Evolutionary conservation across 2,113 vertebrate genomes (phyloP), one percentile per base, ranked within the genome.

Genomic region (Silurus asotus): DNA sequence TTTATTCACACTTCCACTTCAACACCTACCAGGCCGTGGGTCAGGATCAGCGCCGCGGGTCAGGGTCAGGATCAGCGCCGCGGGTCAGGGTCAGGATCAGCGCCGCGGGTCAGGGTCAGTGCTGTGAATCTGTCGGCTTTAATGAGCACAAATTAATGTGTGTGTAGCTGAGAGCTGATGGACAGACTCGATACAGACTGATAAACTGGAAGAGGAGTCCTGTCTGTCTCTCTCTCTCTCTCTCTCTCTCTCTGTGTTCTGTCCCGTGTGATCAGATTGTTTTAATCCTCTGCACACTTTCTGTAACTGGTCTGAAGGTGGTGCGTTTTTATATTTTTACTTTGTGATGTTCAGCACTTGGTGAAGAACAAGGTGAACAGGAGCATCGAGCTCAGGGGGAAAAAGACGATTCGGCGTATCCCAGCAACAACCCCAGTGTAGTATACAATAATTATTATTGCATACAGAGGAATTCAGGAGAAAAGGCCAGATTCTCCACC

Each of bases 121-220:
- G 8, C 59, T 77, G 23, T 51, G 72, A 88, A 77, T 9, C 62
- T 19, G 92, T 53, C 86, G 28, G 78, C 88, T 94, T 95, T 95
- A 94, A 94, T 87, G 6, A 93, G 86, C 58, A 45, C 81, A 93
- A 94, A 95, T 94, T 93, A 90, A 93, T 23, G 69, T 17, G 9
- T 59, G 69, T 37, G 69, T 17, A 45, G 67, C n/a, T 37, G 9
- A 10, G 81, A 45, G 55, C 28, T 70, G 37, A 72, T 49, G 37
- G 37, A 48, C 17, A 45, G 37, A 70, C 37, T 45, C 5, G 23
- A 25, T 4, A 61, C 59, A 61, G 19, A 23, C 7, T 62, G 56
- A 58, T 58, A 15, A 58, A 13, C 11, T 4, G 56, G 13, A 37
- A 37, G 37, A 37, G 37, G 37, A 37, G 37, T 56, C 55, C 8